phyloP scores from a whole-genome alignment of 2,113 vertebrate species.

The Tetraodon nigroviridis region DNA sequence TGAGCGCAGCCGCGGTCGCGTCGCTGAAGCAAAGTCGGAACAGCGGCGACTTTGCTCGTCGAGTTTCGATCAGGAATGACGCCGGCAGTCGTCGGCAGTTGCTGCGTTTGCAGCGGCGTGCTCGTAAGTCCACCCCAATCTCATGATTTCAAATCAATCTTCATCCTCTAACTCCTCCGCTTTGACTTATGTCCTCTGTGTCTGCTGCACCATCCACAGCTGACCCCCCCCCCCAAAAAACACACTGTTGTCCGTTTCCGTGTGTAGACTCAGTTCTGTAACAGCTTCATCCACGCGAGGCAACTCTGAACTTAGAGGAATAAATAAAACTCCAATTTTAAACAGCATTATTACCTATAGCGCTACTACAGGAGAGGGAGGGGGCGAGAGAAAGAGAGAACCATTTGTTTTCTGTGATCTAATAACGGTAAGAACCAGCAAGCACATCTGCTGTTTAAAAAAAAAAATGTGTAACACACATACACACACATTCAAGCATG shows the following conservation, averaged over 20 bases:
- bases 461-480: constrained; percentile 60
- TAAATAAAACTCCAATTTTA: constrained; percentile 62
- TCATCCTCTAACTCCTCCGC: not conserved
- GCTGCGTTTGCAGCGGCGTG: too few species aligned
- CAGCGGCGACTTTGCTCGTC: constrained; percentile 18
- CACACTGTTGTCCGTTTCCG: not conserved
- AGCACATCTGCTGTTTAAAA: constrained; percentile 20
- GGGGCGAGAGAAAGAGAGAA: too few species aligned
- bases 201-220: too few species aligned
- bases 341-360: constrained; percentile 50
- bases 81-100: not conserved
- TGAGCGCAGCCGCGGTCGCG: constrained; percentile 44
- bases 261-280: constrained; percentile 23
- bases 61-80: not conserved
- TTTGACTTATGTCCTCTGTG: too few species aligned
- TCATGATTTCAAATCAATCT: too few species aligned
- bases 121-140: too few species aligned
- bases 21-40: constrained; percentile 32
- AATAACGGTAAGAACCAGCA: constrained; percentile 44
- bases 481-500: constrained; percentile 49
- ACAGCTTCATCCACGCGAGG: constrained; percentile 21
- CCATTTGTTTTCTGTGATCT: too few species aligned
- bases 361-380: too few species aligned
- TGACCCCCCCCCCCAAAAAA: too few species aligned
- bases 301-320: constrained; percentile 45